A percentile compares a stretch with the other conserved stretches of the same genome.
These are phyloP conservation scores for Pagrus major DNA, from an alignment of 2,113 vertebrate genomes.

Conservation along the genomic window DNA sequence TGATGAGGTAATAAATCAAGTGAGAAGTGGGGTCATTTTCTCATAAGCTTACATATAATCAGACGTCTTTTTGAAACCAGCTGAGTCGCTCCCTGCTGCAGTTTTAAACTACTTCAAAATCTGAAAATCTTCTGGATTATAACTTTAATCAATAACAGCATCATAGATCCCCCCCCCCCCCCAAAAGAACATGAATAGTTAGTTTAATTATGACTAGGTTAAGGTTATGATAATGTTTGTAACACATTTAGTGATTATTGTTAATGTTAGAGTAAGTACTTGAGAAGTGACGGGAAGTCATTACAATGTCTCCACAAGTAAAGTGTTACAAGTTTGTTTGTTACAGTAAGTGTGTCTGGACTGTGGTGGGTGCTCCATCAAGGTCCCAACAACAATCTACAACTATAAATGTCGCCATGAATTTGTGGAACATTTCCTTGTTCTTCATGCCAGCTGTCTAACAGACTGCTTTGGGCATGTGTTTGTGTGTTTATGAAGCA, in stretches of 20 bases:
- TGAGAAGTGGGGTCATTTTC: too few relatives aligned
- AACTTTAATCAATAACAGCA: too few relatives aligned
- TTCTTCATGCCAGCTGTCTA: slow-evolving; percentile 2
- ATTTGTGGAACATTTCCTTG: not conserved
- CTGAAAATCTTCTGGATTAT: too few relatives aligned
- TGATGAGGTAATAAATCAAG: too few relatives aligned
- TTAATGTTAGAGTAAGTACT: not conserved
- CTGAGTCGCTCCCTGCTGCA: too few relatives aligned
- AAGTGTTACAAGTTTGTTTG: not conserved
- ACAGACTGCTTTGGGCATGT: not conserved
- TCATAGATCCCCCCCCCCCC: too few relatives aligned
- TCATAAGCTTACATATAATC: too few relatives aligned
- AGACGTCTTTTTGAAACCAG: too few relatives aligned
- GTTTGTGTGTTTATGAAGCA: not conserved
- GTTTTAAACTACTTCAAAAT: too few relatives aligned
- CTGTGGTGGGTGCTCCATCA: not conserved
- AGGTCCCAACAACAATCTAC: not conserved
- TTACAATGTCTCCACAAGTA: too few relatives aligned
- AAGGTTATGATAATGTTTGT: not conserved
- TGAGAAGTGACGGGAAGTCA: too few relatives aligned
- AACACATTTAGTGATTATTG: not conserved
- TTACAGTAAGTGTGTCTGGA: not conserved
- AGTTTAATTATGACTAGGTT: not conserved
- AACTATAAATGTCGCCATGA: not conserved
- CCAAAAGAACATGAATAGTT: too few relatives aligned